Evolutionary conservation across 2,888 invertebrate genomes (phyloP).

Genomic region (Pachycephus smyrnensis): DNA sequence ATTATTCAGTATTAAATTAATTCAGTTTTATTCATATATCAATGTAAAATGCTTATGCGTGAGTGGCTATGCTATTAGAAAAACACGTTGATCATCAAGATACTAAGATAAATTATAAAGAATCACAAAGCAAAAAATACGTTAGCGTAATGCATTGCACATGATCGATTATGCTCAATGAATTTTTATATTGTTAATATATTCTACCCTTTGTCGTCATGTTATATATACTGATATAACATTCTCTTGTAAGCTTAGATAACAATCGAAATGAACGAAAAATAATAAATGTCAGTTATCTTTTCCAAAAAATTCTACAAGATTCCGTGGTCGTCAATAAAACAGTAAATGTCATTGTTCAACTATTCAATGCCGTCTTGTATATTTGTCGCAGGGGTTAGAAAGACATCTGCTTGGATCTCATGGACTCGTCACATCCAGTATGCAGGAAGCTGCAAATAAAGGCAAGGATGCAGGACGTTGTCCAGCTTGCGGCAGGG

Average conservation of each 20-base stretch:
- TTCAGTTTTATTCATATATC: slow-evolving; percentile 3
- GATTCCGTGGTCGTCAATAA: too few relatives aligned
- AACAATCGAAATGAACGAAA: too few relatives aligned
- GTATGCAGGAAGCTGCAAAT: slow-evolving; percentile 96
- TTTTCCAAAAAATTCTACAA: too few relatives aligned
- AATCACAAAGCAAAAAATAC: neutral
- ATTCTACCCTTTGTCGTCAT: too few relatives aligned
- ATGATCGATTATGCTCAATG: too few relatives aligned
- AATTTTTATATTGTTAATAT: neutral
- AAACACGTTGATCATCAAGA: too few relatives aligned
- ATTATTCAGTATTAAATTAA: slow-evolving; percentile 8
- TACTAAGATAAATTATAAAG: too few relatives aligned
- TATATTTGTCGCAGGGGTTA: slow-evolving; percentile 76
- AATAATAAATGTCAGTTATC: neutral
- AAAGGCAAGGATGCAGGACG: slow-evolving; percentile 94
- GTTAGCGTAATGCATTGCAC: neutral
- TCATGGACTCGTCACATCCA: slow-evolving; percentile 94
- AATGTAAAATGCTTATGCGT: too few relatives aligned
- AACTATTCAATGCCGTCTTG: neutral
- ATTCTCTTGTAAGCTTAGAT: too few relatives aligned
- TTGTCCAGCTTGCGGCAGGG: slow-evolving; percentile 95
- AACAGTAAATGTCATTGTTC: too few relatives aligned
- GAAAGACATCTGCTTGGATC: slow-evolving; percentile 95
- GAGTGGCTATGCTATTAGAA: too few relatives aligned
- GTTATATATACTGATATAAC: too few relatives aligned